Base-by-base conservation (phyloP, 2,888 invertebrate genomes). In the Aphidoletes aphidimyza region DNA sequence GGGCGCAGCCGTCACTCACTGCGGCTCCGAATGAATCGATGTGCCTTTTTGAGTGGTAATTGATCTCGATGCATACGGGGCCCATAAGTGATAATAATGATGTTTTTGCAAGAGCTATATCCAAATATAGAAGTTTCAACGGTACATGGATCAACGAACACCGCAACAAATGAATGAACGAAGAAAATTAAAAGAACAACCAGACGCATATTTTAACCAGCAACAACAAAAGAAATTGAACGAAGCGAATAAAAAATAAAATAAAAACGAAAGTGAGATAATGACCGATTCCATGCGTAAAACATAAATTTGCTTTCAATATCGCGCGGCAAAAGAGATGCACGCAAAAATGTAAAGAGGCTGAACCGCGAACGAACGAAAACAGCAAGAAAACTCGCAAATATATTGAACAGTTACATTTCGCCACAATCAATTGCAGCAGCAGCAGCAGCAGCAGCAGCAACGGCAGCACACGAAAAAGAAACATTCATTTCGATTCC, bases 231-330 rank as follows among this genome's bases (percentile, higher is more conserved):
- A 69, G 69, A 69, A 69, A 69, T 69, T 69, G 30, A 30, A 30
- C n/a, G 69, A 69, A 54, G 26, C 3, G 47, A 47, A 11, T 8
- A 39, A 39, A 39, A 19, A 47, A 47, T 3, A 47, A 54, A 22
- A 54, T 22, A 69, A 69, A 69, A 69, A 69, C 69, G 69, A 69
- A 69, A 69, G 69, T 69, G 69, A 69, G 69, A 69, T 69, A 69
- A 69, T 69, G 69, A 69, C 69, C 30, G 69, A 69, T 69, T 69
- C 69, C 69, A 69, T 69, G 69, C 69, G 69, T 69, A 69, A 69
- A 69, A 69, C 69, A 69, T 69, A 69, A 69, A 69, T 69, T 69
- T 69, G 69, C 69, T 69, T 69, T 69, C 69, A 69, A 69, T 69
- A 69, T 69, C n/a, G 19, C 19, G n/a, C 34, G n/a, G n/a, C n/a